Evolutionary conservation across 2,888 invertebrate genomes (phyloP).

Genomic region (Folsomia manolachei): DNA sequence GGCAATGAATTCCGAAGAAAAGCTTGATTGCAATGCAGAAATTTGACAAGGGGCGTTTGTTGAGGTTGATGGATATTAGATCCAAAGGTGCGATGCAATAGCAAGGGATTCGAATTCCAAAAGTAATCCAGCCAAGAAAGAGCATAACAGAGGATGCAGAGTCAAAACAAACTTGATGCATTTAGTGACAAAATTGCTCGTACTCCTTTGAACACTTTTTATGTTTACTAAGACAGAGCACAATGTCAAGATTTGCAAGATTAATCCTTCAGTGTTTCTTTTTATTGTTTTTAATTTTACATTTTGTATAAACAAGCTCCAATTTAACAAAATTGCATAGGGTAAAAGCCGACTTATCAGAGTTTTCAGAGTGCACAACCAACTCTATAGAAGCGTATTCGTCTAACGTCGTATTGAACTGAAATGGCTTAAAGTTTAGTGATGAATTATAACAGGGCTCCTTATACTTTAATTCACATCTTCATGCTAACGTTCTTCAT

Average conservation of each 20-base stretch:
- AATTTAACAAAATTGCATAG: too few relatives aligned
- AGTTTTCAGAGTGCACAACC: too few relatives aligned
- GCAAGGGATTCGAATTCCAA: slow-evolving; percentile 2
- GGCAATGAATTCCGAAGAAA: too few relatives aligned
- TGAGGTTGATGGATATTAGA: neutral
- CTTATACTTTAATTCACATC: neutral
- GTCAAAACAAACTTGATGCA: slow-evolving; percentile 13
- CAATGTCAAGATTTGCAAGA: too few relatives aligned
- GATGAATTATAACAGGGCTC: too few relatives aligned
- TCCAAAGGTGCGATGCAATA: neutral
- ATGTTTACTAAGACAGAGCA: too few relatives aligned
- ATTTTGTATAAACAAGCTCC: too few relatives aligned
- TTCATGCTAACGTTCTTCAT: neutral
- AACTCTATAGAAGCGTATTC: neutral
- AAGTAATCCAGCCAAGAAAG: slow-evolving; percentile 17
- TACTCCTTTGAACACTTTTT: neutral
- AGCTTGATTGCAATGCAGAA: neutral
- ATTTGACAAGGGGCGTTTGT: neutral
- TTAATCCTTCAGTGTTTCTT: too few relatives aligned
- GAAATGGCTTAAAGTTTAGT: too few relatives aligned
- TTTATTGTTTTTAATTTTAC: too few relatives aligned
- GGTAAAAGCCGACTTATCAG: too few relatives aligned
- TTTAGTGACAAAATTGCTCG: neutral
- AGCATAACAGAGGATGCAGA: slow-evolving; percentile 15
- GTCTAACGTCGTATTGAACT: neutral